Evolutionary conservation across 2,888 invertebrate genomes (phyloP).

Genomic region (Thymelicus acteon): DNA sequence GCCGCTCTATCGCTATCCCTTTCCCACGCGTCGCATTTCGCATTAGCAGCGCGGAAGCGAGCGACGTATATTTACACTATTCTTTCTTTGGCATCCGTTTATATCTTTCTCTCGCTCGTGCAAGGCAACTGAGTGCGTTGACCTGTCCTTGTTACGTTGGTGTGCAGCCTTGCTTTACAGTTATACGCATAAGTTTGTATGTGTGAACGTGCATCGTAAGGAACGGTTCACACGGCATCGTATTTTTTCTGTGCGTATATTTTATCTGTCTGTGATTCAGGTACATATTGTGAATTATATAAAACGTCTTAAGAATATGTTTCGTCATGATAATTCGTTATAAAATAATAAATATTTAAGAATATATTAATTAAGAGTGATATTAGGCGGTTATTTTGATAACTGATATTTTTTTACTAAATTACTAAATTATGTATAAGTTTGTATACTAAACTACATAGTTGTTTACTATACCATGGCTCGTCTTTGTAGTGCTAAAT

Average conservation of each 20-base stretch:
- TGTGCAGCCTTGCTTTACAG: constrained; percentile 84
- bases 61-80: constrained; percentile 52
- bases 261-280: constrained; percentile 16
- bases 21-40: constrained; percentile 64
- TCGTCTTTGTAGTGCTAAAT: constrained; percentile 17
- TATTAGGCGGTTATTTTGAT: too few species aligned
- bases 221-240: constrained; percentile 66
- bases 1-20: constrained; percentile 66
- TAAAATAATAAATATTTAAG: too few species aligned
- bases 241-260: constrained; percentile 42
- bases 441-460: not conserved
- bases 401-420: too few species aligned
- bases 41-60: constrained; percentile 61
- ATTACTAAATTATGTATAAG: not conserved
- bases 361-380: too few species aligned
- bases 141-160: constrained; percentile 82
- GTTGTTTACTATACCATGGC: constrained; percentile 18
- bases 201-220: constrained; percentile 75
- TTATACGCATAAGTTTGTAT: constrained; percentile 70
- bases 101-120: constrained; percentile 67
- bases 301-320: too few species aligned
- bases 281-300: not conserved
- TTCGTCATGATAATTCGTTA: too few species aligned
- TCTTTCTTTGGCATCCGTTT: constrained; percentile 53
- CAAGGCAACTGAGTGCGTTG: constrained; percentile 84